Base-by-base conservation (phyloP, 2,888 invertebrate genomes). In the Agrochola macilenta region DNA sequence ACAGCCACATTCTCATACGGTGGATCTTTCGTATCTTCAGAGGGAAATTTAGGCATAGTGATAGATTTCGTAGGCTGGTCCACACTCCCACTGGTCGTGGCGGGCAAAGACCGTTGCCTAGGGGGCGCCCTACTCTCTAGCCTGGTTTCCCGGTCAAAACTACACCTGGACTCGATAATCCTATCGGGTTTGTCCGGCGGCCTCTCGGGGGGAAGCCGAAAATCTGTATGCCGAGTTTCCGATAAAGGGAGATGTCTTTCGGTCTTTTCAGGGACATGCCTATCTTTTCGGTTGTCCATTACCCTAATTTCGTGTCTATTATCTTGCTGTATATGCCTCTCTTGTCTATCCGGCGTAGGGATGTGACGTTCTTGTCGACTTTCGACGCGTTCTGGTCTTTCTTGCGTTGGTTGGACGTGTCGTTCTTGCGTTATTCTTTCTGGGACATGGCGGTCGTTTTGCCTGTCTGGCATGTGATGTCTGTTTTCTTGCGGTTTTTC, bases 11-110 rank as follows among this genome's bases (percentile, higher is more conserved):
- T 96, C 74, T 96, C 96, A 75, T 96, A 96, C 2, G 96, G 95
- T 1, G 96, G 94, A 61, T 96, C 96, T 78, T 94, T 96, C 0
- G 86, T 80, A 11, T 96, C 96, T 65, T 96, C 95, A 0, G 95
- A 95, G 0, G 97, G 97, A 72, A 97, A 97, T 82, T 97, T 97
- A 0, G 97, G 97, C 92, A 97, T 97, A 0, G 97, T 97, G 7
- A 94, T 97, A 0, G 97, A 97, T 74, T 97, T 97, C 0, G 97
- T 96, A 0, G 97, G 97, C 63, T 95, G 94, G 54, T 96, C 95
- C 0, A 94, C 85, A 69, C 92, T 92, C 0, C 93, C 93, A 78
- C 93, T 94, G 0, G 94, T 95, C 0, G 94, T 92, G 1, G 96
- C 92, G 0, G 96, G 96, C 77, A 96, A 83, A 3, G 96, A 96